Base-by-base conservation (phyloP, 1,140 invertebrate species). In the Cylas formicarius region DNA sequence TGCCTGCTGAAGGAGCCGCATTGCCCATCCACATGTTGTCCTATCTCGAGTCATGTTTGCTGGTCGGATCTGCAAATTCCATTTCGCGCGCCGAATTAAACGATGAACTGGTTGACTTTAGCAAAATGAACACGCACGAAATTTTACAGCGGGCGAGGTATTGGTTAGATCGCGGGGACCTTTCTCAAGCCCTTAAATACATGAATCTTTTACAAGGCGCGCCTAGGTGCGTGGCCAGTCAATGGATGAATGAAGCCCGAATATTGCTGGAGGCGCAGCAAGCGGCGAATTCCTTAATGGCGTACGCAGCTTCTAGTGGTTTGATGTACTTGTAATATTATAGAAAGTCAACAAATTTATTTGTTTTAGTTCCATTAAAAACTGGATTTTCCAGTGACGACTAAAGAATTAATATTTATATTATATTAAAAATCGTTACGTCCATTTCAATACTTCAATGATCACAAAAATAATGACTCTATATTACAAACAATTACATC, bases 141-240 rank as follows among this genome's bases (percentile, higher is more conserved):
- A 83, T 97, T 44, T 73, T 97, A 14, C 78, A 86, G 48, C 75
- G 90, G 64, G 89, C 89, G 2, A 83, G 84, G 81, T 89, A 86
- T 60, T 84, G 84, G 72, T 67, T 97, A 45, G 86, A 95, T 55
- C 77, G 83, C 51, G 85, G 86, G 14, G 80, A 97, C 57, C 76
- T 96, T 28, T 74, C 81, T 31, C 80, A 83, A 63, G 86, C 91
- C 1, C 67, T 97, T 1, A 78, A 83, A 35, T 95, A 94, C 65
- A 84, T 96, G 72, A 93, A 92, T 62, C 75, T 95, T 24, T 67
- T 97, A 16, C 75, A 81, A 57, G 93, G 93, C 14, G 88, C 88
- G 14, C 74, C 93, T 0, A 72, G 83, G 6, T 72, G 74, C n/a
- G 77, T 93, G 3, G 87, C 92, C 2, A 67, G 64, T 27, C 81